phyloP scores from a whole-genome alignment of 2,797 vertebrate genomes.

The Alosa sapidissima region DNA sequence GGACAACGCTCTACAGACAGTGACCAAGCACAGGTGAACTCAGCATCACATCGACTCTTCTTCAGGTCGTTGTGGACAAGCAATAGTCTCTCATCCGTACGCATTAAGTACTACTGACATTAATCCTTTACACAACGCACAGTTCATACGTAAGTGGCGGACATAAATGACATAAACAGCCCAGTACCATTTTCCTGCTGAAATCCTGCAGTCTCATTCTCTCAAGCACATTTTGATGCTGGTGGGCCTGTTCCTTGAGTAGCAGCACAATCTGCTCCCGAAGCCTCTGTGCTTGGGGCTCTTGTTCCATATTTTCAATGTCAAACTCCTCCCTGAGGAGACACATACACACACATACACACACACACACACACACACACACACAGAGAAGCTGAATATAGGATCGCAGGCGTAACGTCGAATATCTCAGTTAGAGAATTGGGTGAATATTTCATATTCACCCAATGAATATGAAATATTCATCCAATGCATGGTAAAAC shows the following conservation, averaged over 20 bases:
- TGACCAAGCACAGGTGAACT: neutral
- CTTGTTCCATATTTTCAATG: conserved; percentile 60
- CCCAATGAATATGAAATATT: neutral
- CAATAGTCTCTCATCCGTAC: neutral
- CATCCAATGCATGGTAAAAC: neutral
- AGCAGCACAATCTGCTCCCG: conserved; percentile 62
- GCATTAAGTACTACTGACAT: neutral
- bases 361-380: too few relatives aligned
- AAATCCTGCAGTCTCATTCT: conserved; percentile 75
- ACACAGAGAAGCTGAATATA: neutral
- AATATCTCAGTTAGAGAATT: neutral
- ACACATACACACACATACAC: conserved; percentile 28
- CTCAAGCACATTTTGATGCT: conserved; percentile 70
- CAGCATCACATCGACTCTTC: too few relatives aligned
- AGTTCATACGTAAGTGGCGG: neutral
- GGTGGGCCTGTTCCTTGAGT: conserved; percentile 59
- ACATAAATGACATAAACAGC: neutral
- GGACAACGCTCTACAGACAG: conserved; percentile 72
- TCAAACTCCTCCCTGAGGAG: conserved; percentile 71
- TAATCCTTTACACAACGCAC: neutral
- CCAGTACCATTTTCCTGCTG: conserved; percentile 67
- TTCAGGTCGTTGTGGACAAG: neutral
- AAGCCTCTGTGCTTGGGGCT: conserved; percentile 59
- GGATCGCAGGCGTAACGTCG: neutral
- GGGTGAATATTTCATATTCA: neutral